Evolutionary conservation across 2,797 vertebrate genomes (phyloP), one percentile per base, ranked within the genome.

Genomic region (Ambastaia sidthimunki): DNA sequence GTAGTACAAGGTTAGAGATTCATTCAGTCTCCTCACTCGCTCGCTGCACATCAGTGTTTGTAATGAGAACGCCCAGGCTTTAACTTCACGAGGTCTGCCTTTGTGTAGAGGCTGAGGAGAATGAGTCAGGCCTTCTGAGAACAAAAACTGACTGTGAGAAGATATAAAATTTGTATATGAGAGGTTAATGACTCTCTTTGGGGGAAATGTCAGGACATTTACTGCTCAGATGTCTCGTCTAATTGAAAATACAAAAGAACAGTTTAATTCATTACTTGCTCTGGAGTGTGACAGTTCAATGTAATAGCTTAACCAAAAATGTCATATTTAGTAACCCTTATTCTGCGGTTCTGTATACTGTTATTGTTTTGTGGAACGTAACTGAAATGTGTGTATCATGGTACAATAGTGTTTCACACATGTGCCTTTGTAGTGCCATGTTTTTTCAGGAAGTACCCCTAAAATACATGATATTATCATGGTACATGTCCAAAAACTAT

Each of bases 11-110:
- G 71, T 57, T 54, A 57, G 66, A 67, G 60, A 71, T 71, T 74
- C 60, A 81, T 76, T 85, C 78, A 71, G 71, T 54, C 73, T 52
- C 41, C 55, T 78, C 73, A 72, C 44, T 80, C 68, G 50, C 50
- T 59, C 15, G 19, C 48, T 67, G 63, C 2, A 37, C 55, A 48
- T 71, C 55, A 62, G 55, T 1, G 44, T 50, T 71, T n/a, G 59
- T 71, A 63, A 78, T 54, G 76, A 78, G 28, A 71, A 62, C 19
- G 9, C 55, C 44, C 41, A 60, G 67, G 44, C 67, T 62, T 47
- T 10, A 50, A n/a, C 25, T 65, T 75, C 19, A 66, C 28, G 7
- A 75, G 28, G 28, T 66, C 62, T 65, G 62, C 31, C 31, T 65
- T 65, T 65, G 62, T 65, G 31, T 65, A 37, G 3, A 65, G 31